Conservation (phyloP, 2,888 invertebrate species). For the Agelastica alni region DNA sequence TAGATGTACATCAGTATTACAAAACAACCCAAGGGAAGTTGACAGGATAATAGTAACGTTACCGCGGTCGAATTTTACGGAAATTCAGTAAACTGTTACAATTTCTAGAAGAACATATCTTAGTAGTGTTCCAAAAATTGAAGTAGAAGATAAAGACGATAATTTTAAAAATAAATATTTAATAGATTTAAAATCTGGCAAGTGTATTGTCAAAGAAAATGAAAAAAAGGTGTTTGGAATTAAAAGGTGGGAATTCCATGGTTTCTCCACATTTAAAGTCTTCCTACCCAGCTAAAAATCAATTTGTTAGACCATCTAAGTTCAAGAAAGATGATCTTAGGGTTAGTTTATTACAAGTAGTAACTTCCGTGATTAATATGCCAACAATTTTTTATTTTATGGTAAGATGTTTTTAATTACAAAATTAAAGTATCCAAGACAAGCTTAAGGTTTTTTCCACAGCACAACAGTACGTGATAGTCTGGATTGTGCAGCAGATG, state of each 20-base stretch:
- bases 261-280: constrained; percentile 85
- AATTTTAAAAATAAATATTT: constrained; percentile 84
- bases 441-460: too few relatives aligned
- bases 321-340: constrained; percentile 70
- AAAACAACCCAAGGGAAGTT: constrained; percentile 9
- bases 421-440: too few relatives aligned
- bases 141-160: constrained; percentile 84
- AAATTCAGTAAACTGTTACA: constrained; percentile 44
- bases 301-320: constrained; percentile 62
- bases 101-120: constrained; percentile 45
- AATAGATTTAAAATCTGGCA: constrained; percentile 66
- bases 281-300: constrained; percentile 81
- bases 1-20: constrained; percentile 27
- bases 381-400: too few relatives aligned
- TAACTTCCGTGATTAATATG: too few relatives aligned
- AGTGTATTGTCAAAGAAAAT: constrained; percentile 51
- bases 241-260: constrained; percentile 79
- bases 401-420: too few relatives aligned
- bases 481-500: too few relatives aligned
- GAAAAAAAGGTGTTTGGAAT: constrained; percentile 64
- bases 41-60: constrained; percentile 25
- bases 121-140: constrained; percentile 25
- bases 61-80: constrained; percentile 26
- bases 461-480: too few relatives aligned
- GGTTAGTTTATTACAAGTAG: too few relatives aligned